phyloP scores from a whole-genome alignment of 53 echinoderm and acorn worm genomes.

The Henricia sp. region DNA sequence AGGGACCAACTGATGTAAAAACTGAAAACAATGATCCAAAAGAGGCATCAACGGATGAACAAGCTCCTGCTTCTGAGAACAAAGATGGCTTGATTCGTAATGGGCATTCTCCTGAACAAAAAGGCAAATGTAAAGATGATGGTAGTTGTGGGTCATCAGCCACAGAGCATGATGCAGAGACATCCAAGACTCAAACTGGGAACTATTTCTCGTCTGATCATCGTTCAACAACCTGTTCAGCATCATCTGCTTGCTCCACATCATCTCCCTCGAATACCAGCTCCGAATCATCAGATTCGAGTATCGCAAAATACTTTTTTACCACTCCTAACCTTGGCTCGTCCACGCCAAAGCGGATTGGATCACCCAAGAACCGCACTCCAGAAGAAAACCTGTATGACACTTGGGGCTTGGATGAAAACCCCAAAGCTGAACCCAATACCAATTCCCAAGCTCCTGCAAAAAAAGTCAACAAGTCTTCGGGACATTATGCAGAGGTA shows the following conservation, averaged over 20 bases:
- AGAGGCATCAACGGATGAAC: neutral
- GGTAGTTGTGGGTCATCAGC: constrained; percentile 1
- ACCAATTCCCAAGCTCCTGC: neutral
- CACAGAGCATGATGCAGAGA: constrained; percentile 14
- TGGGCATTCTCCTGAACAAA: neutral
- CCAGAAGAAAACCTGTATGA: constrained; percentile 54
- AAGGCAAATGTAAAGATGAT: constrained; percentile 4
- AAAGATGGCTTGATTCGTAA: neutral
- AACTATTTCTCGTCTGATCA: constrained; percentile 25
- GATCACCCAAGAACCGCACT: constrained; percentile 44
- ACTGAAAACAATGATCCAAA: neutral
- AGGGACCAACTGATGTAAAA: neutral
- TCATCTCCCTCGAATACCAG: constrained; percentile 15
- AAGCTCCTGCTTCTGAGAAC: neutral
- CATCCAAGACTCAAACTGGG: neutral
- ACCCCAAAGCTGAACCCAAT: neutral
- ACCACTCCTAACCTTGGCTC: constrained; percentile 42
- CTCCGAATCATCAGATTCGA: constrained; percentile 34
- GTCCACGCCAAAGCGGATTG: constrained; percentile 37
- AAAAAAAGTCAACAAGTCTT: constrained; percentile 20
- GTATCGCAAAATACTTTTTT: constrained; percentile 31
- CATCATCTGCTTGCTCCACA: constrained; percentile 42
- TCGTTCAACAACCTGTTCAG: constrained; percentile 54
- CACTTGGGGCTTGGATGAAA: constrained; percentile 15
- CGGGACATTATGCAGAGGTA: constrained; percentile 40